phyloP scores from a whole-genome alignment of 2,797 vertebrate genomes.

The Discoglossus pictus region DNA sequence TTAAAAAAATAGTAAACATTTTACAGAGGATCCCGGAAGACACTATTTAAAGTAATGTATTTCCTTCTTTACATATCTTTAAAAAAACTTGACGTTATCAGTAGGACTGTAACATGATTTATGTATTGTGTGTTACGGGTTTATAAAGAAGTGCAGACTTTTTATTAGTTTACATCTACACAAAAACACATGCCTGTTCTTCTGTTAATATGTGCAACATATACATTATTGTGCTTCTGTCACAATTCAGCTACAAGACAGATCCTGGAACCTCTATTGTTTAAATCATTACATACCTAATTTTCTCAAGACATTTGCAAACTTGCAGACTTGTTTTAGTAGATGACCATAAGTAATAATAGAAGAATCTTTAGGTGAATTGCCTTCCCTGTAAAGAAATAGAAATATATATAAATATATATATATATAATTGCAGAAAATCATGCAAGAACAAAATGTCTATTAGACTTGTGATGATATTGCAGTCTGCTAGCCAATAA shows the following conservation, averaged over 20 bases:
- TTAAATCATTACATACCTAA: conserved; percentile 71
- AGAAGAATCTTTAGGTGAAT: conserved; percentile 70
- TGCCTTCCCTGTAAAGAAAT: conserved; percentile 73
- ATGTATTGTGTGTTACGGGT: conserved; percentile 58
- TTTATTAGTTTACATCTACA: not conserved
- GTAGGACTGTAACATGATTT: conserved; percentile 1
- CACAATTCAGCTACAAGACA: too few species aligned
- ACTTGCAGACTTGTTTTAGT: conserved; percentile 75
- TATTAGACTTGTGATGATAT: too few species aligned
- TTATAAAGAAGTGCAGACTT: too few species aligned
- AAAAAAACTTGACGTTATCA: not conserved
- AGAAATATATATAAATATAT: too few species aligned
- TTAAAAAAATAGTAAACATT: conserved; percentile 3
- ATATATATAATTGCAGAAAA: too few species aligned
- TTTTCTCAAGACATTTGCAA: conserved; percentile 74
- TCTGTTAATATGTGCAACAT: too few species aligned
- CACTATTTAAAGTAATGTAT: too few species aligned
- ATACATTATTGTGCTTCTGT: too few species aligned
- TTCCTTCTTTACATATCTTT: conserved; percentile 2
- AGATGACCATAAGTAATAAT: conserved; percentile 74
- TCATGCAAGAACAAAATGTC: not conserved
- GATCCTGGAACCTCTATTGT: not conserved
- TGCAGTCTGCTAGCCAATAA: too few species aligned
- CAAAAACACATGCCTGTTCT: too few species aligned
- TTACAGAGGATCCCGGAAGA: not conserved